Percentiles rank a stretch among this genome's conserved stretches.
These are phyloP conservation scores for Tortrix viridana DNA, from an alignment of 2,888 invertebrate species.

Conservation along the genomic window DNA sequence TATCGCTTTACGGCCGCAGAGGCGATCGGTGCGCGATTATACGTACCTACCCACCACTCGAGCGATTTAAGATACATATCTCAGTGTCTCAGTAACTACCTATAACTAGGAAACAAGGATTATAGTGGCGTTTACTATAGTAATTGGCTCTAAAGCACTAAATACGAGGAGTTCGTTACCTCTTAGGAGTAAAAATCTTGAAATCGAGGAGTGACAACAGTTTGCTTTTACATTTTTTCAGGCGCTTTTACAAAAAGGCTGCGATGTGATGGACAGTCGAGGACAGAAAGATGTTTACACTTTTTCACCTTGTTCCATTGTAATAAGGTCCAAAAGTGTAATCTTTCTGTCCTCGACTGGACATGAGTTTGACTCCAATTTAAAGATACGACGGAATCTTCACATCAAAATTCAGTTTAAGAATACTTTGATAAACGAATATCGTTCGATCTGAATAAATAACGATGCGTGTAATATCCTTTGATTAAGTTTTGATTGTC, in stretches of 20 bases:
- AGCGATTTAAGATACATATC: conserved; percentile 3
- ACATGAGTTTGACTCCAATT: not conserved
- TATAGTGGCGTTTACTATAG: too few species aligned
- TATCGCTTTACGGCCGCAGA: conserved; percentile 33
- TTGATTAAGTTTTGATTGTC: conserved; percentile 23
- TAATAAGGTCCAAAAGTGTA: too few species aligned
- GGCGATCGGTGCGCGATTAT: conserved; percentile 31
- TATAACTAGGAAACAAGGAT: not conserved
- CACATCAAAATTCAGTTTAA: conserved; percentile 6
- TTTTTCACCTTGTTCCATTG: too few species aligned
- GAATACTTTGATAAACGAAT: conserved; percentile 6
- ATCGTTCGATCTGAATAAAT: conserved; percentile 7
- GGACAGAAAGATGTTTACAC: too few species aligned
- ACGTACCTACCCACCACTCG: not conserved
- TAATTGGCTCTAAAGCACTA: too few species aligned
- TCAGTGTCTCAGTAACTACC: not conserved
- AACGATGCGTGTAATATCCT: conserved; percentile 31
- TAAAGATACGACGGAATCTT: conserved; percentile 14
- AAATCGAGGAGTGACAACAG: not conserved
- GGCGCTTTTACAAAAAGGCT: conserved; percentile 17
- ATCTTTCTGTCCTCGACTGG: too few species aligned
- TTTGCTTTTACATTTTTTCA: conserved; percentile 17
- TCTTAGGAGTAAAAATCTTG: too few species aligned
- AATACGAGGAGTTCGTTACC: too few species aligned
- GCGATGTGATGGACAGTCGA: not conserved